Evolutionary conservation across 2,113 vertebrate species (phyloP), one percentile per base, ranked within the genome.

Genomic region (Mirza zaza): DNA sequence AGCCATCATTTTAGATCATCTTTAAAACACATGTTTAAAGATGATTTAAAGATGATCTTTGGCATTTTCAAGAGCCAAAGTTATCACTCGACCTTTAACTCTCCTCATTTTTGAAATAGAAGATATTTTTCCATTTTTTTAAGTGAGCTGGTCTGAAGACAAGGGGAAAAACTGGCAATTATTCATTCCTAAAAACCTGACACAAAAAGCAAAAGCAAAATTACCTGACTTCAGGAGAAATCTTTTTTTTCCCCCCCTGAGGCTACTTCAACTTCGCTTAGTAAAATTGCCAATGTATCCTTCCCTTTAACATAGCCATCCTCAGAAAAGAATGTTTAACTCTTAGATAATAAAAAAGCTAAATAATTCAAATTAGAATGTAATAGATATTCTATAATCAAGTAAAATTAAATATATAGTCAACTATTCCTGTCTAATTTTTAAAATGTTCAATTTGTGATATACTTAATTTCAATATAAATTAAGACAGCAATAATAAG

Each of bases 71-170:
- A 95, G 79, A 96, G 65, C 52, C 89, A 97, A 97, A 97, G 96
- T 98, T 98, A 94, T 52, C 39, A 73, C 29, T 95, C 92, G n/a
- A 97, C 50, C 71, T 97, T 97, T 34, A 67, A 1, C 2, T 97
- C 27, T 96, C 27, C 18, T 97, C 23, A 92, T 39, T 32, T 94
- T 10, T 94, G 59, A 97, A 86, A 87, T 0, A 27, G 25, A 83
- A 68, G 67, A 96, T 93, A 39, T 75, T 42, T 57, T 90, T 36
- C 10, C 27, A 14, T 32, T 82, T 82, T 83, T 59, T 48, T 95
- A 97, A 96, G 17, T 3, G 39, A 95, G 3, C 9, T 85, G 10
- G n/a, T 97, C 83, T 92, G 4, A 67, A 97, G 39, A 87, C 0
- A 97, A 87, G 87, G 5, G 79, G 48, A 83, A 18, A 80, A 23